Evolutionary conservation across 2,888 invertebrate species (phyloP), one percentile per base, ranked within the genome.

Genomic region (Drosophila eohydei): DNA sequence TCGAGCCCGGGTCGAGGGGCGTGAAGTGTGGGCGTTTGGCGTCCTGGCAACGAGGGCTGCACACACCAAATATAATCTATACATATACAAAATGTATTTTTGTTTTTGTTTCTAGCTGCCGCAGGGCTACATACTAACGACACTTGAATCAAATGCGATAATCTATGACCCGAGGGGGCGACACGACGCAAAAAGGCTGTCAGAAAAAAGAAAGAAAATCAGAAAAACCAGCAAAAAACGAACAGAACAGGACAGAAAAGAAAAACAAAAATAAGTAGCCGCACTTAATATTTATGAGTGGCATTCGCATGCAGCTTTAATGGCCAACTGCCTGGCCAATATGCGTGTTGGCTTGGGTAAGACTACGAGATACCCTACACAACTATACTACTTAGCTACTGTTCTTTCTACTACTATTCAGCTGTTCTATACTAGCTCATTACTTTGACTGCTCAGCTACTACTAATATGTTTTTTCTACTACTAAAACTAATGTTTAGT

Each of bases 291-390:
- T 81, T 81, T 81, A 81, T 81, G 83, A 81, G 83, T 57, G 68
- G 77, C 85, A 85, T 82, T 82, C 86, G 80, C 83, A 82, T 83
- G 86, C 81, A 82, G 80, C 86, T 80, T 82, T 82, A 82, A 82
- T 82, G 80, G 77, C 77, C 77, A 74, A 77, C 77, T 74, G 83
- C 71, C 82, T 82, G 75, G 60, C 46, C 63, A 32, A 62, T 50
- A 43, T 57, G 48, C 43, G 11, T 3, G n/a, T 8, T 9, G 26
- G 6, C 14, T 38, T 30, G 34, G 12, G n/a, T n/a, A 0, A 6
- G 28, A 48, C 56, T 21, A 1, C 0, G 0, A n/a, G 46, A 56
- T 68, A 40, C 38, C 54, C 68, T 40, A 26, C 21, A 26, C 14
- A n/a, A 28, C 3, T 2, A 6, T n/a, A 21, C 1, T 3, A 38